phyloP scores from a whole-genome alignment of 2,113 vertebrate genomes.

The Chlamydotis undulata region DNA sequence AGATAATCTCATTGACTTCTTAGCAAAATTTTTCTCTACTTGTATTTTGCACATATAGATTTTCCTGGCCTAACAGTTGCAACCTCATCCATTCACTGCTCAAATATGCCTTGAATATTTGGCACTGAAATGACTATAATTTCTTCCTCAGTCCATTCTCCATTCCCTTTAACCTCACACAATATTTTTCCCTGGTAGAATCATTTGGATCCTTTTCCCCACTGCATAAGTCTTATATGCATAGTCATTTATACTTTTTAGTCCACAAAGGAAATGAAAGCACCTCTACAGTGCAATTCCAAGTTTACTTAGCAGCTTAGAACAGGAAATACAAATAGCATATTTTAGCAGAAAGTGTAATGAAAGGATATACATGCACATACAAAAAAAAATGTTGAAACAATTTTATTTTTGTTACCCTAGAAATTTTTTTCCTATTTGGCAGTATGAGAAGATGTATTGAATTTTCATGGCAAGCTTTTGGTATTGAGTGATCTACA shows the following conservation, averaged over 20 bases:
- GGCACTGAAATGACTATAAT: background rate
- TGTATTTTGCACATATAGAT: background rate
- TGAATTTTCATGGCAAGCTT: background rate
- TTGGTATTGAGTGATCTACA: rapidly evolving
- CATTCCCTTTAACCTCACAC: background rate
- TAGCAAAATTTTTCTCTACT: background rate
- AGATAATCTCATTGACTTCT: background rate
- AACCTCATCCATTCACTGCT: background rate
- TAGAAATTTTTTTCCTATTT: background rate
- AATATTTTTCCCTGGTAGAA: background rate
- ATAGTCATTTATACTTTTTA: background rate
- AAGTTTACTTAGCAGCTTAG: background rate
- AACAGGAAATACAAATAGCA: background rate
- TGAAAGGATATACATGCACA: background rate
- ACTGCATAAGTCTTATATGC: background rate
- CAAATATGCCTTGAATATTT: background rate
- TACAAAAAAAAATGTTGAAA: background rate
- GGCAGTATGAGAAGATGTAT: background rate
- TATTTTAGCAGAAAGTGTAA: background rate
- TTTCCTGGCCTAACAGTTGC: background rate
- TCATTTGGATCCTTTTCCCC: background rate
- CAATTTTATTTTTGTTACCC: background rate
- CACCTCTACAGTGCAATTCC: background rate
- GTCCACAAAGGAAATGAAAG: background rate
- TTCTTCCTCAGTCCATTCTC: background rate